A percentile compares a stretch with the other conserved stretches of the same genome.
These are phyloP conservation scores for Chironomus riparius DNA, from an alignment of 2,888 invertebrate species.

Conservation along the genomic window DNA sequence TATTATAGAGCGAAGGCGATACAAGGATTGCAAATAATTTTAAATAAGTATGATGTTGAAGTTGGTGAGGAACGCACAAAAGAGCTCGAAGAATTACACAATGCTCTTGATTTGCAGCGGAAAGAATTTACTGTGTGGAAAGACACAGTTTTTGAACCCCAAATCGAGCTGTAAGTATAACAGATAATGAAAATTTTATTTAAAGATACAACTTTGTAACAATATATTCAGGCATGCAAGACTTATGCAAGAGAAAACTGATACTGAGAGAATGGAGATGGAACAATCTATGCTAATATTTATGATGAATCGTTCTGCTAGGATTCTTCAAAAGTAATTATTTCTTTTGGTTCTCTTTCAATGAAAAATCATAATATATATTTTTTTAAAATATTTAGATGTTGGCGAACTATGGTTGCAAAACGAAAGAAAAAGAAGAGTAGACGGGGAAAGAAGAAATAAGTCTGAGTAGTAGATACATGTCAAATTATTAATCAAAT, in stretches of 20 bases:
- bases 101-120: slow-evolving; percentile 8
- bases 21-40: slow-evolving; percentile 16
- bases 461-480: not conserved
- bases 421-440: slow-evolving; percentile 31
- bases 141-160: slow-evolving; percentile 18
- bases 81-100: slow-evolving; percentile 44
- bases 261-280: slow-evolving; percentile 8
- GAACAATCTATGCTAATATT: slow-evolving; percentile 29
- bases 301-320: slow-evolving; percentile 34
- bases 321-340: slow-evolving; percentile 37
- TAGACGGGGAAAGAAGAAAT: slow-evolving; percentile 29
- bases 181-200: not conserved
- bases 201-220: not conserved
- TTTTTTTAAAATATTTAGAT: not conserved
- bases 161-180: slow-evolving; percentile 8
- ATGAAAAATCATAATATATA: not conserved
- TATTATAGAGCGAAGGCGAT: slow-evolving; percentile 14
- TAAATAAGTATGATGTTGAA: slow-evolving; percentile 52
- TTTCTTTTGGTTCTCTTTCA: too few relatives aligned
- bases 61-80: slow-evolving; percentile 48
- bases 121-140: slow-evolving; percentile 13
- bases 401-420: slow-evolving; percentile 34
- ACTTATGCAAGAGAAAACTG: slow-evolving; percentile 13
- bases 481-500: too few relatives aligned
- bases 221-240: not conserved